Evolutionary conservation across 2,888 invertebrate species (phyloP), one percentile per base, ranked within the genome.

Genomic region (Himalopsyche kuldschensis): DNA sequence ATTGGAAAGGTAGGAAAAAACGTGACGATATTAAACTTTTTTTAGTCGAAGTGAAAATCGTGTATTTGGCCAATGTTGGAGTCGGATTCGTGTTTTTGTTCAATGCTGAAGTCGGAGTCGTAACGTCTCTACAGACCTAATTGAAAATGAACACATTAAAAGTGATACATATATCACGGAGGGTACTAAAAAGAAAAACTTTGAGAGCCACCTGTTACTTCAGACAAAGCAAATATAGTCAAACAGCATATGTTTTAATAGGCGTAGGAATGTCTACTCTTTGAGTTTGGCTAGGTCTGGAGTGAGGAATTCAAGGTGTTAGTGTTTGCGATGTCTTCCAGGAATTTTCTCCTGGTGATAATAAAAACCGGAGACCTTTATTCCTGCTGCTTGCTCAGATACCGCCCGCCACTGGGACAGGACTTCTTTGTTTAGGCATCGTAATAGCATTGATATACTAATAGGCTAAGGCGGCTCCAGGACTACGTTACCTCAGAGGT

Each of bases 271-370:
- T 84, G 84, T 75, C 77, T 31, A 32, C 77, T 41, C n/a, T 63
- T 77, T 47, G 78, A 41, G 69, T 82, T 83, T 80, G 76, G 63
- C 80, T 77, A 80, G 78, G 55, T 80, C 79, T 80, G 77, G 20
- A 30, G 15, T 6, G 79, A 77, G 81, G 83, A 75, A 81, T 84
- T 78, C 46, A 75, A 79, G 55, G 75, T 83, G 84, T 55, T 55
- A 55, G 55, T 55, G 55, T 84, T 81, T 84, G 84, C 80, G 63
- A 55, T 81, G 78, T 35, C 63, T 84, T 81, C 84, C 75, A 32
- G 78, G 84, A 84, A 84, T 84, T 78, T 79, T 78, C 81, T 55
- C 84, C 27, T 78, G 48, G 35, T 79, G 84, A 84, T 84, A 81
- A 84, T 78, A 84, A 84, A 84, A 84, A 78, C 82, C 82, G 55